phyloP scores from a whole-genome alignment of 2,113 vertebrate genomes.

The Hemibagrus wyckioides region DNA sequence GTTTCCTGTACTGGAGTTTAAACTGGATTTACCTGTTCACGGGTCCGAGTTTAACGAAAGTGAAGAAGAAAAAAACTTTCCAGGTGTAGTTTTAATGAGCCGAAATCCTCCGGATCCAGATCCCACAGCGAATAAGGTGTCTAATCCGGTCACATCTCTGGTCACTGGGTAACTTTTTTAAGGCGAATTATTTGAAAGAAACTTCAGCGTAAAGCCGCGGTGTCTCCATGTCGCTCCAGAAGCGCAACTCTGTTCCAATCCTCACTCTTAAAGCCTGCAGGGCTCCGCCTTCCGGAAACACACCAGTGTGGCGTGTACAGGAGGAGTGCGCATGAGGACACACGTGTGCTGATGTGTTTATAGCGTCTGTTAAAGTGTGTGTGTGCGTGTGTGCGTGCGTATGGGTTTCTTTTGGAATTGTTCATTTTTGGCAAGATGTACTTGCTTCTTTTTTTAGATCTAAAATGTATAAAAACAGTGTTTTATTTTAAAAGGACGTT shows the following conservation, averaged over 20 bases:
- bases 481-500: too few relatives aligned
- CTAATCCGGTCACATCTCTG: background rate
- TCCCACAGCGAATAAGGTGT: background rate
- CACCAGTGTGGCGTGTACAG: background rate
- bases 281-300: background rate
- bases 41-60: background rate
- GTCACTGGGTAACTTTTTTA: background rate
- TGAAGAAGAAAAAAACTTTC: background rate
- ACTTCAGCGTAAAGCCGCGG: background rate
- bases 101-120: background rate
- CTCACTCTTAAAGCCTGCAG: background rate
- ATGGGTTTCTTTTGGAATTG: too few relatives aligned
- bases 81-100: background rate
- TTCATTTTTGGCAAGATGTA: too few relatives aligned
- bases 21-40: slow-evolving; percentile 11
- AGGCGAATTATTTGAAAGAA: background rate
- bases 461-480: too few relatives aligned
- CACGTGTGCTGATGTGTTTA: background rate
- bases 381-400: background rate
- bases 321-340: background rate
- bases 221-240: background rate
- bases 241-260: background rate
- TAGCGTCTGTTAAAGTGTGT: background rate
- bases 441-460: too few relatives aligned
- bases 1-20: background rate